Conservation (phyloP, 2,888 invertebrate genomes). For the Cataglyphis rosenhaueri region DNA sequence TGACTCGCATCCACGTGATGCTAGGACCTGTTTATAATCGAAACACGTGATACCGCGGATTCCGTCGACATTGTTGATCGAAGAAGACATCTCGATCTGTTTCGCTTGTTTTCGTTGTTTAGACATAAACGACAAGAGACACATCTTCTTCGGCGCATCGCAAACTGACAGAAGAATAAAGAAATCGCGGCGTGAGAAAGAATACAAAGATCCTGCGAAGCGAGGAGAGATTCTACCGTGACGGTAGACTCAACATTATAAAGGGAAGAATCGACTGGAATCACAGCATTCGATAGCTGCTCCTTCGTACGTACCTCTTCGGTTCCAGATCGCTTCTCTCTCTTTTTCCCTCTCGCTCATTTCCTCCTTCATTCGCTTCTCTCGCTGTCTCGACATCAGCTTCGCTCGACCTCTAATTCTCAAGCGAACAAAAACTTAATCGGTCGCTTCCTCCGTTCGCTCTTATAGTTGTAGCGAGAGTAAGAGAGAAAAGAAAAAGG, state of each 20-base stretch:
- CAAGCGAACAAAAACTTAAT: constrained; percentile 83
- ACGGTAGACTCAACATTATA: constrained; percentile 64
- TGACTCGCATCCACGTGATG: constrained; percentile 10
- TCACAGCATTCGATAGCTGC: constrained; percentile 62
- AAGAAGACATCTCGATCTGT: constrained; percentile 30
- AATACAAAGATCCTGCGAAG: constrained; percentile 63
- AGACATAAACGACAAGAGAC: neutral
- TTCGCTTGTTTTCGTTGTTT: constrained; percentile 5
- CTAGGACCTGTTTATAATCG: neutral
- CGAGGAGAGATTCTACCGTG: constrained; percentile 62
- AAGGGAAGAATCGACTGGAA: constrained; percentile 71
- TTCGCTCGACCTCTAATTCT: constrained; percentile 80
- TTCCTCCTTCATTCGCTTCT: constrained; percentile 50
- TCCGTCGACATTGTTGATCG: neutral
- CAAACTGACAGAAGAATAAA: constrained; percentile 9
- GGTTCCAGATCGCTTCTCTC: constrained; percentile 50
- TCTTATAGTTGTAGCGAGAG: constrained; percentile 17
- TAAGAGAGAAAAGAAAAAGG: constrained; percentile 35
- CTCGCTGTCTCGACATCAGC: constrained; percentile 57
- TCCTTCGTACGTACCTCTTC: constrained; percentile 43
- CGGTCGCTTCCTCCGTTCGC: constrained; percentile 81
- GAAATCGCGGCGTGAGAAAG: constrained; percentile 55
- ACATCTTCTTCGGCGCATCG: neutral
- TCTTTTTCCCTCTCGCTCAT: constrained; percentile 30
- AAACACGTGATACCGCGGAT: neutral